phyloP scores from a whole-genome alignment of 1,140 invertebrate genomes.

The Hesperophylax magnus region DNA sequence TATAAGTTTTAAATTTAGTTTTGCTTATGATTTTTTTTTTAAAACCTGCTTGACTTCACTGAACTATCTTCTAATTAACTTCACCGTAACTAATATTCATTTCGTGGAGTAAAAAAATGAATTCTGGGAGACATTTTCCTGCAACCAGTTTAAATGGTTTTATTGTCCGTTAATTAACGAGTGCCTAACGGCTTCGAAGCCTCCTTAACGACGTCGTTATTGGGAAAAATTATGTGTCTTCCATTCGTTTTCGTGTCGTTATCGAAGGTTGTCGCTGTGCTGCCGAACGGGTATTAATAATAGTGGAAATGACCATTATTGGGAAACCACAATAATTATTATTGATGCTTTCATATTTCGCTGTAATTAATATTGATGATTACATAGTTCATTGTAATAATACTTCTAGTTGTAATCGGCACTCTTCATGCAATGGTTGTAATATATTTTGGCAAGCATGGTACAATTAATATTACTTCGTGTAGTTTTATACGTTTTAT shows the following conservation, averaged over 20 bases:
- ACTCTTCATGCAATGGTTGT: too few relatives aligned
- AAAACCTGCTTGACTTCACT: too few relatives aligned
- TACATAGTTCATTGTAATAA: background rate
- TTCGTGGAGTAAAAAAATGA: too few relatives aligned
- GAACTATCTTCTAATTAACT: too few relatives aligned
- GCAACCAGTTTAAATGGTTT: constrained; percentile 40
- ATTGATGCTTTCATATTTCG: background rate
- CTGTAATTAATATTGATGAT: background rate
- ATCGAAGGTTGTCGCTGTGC: background rate
- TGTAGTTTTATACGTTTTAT: too few relatives aligned
- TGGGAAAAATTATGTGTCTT: constrained; percentile 13
- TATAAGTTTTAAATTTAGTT: too few relatives aligned
- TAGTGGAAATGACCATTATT: background rate
- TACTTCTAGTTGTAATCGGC: too few relatives aligned
- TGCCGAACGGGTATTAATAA: background rate
- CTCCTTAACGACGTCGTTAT: constrained; percentile 34
- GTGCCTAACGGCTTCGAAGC: constrained; percentile 41
- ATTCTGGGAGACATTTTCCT: too few relatives aligned
- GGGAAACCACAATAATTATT: background rate
- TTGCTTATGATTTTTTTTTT: too few relatives aligned
- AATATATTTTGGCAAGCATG: too few relatives aligned
- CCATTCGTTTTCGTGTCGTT: constrained; percentile 6
- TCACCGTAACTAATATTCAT: too few relatives aligned
- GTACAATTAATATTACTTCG: too few relatives aligned
- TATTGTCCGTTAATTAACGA: constrained; percentile 56